These are phyloP conservation scores for Chrysina gloriosa DNA, from an alignment of 2,888 invertebrate genomes.

Conservation along the genomic window DNA sequence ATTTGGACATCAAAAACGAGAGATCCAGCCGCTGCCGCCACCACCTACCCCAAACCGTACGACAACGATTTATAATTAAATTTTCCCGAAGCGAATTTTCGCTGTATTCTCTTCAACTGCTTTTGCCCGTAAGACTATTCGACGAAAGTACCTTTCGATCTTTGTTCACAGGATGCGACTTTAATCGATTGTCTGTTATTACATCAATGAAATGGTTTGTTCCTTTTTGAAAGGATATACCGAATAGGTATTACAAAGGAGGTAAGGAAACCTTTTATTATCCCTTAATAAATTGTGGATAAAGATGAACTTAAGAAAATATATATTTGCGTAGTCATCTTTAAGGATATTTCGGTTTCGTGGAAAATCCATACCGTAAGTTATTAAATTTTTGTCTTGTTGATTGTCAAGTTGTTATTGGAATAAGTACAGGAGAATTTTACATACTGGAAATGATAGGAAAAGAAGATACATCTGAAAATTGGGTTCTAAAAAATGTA, in stretches of 20 bases:
- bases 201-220: neutral
- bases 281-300: neutral
- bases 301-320: neutral
- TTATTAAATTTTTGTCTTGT: no score
- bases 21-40: neutral
- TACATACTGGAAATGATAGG: no score
- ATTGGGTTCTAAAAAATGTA: no score
- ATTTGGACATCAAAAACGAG: conserved; percentile 9
- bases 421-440: no score
- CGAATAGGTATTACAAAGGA: neutral
- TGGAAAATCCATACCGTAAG: no score
- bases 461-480: no score
- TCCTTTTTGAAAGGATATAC: neutral
- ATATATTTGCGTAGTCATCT: no score
- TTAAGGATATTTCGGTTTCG: no score
- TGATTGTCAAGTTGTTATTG: no score
- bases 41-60: neutral
- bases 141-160: neutral
- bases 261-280: neutral
- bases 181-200: conserved; percentile 22
- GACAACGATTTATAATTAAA: neutral
- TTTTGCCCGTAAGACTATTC: neutral
- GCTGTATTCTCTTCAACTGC: neutral
- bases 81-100: conserved; percentile 4
- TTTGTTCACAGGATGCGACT: no score